phyloP scores from a whole-genome alignment of 1,140 invertebrate species.

The Oncopodura yosiiana region DNA sequence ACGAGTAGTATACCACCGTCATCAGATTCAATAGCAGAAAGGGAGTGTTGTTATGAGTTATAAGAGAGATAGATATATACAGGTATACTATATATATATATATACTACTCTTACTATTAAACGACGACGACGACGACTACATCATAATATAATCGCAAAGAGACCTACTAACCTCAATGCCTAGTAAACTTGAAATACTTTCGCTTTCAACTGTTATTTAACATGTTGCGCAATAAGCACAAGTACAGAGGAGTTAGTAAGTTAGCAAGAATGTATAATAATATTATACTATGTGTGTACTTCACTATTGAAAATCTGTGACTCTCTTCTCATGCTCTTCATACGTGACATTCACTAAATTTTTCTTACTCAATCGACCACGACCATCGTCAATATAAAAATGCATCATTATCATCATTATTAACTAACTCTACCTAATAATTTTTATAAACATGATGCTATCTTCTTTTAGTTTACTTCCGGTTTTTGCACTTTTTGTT shows the following conservation, averaged over 20 bases:
- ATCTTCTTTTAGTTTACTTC: no score
- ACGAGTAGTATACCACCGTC: not conserved
- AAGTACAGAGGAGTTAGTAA: not conserved
- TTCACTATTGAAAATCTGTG: not conserved
- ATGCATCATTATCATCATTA: no score
- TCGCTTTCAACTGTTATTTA: conserved; percentile 42
- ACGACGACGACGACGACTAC: not conserved
- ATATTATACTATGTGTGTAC: not conserved
- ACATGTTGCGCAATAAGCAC: conserved; percentile 13
- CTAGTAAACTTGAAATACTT: conserved; percentile 51
- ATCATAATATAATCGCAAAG: conserved; percentile 12
- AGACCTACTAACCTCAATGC: conserved; percentile 47
- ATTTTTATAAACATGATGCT: no score
- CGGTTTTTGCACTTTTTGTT: no score
- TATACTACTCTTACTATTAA: not conserved
- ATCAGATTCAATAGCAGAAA: not conserved
- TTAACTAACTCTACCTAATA: no score
- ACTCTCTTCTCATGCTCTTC: not conserved
- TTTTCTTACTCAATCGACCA: not conserved
- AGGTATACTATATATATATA: conserved; percentile 2
- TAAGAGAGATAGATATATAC: conserved; percentile 7
- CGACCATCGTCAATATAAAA: no score
- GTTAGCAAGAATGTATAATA: not conserved
- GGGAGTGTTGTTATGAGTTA: not conserved
- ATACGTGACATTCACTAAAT: not conserved